Base-by-base conservation (phyloP, 1,140 invertebrate species). In the Cydia fagiglandana region DNA sequence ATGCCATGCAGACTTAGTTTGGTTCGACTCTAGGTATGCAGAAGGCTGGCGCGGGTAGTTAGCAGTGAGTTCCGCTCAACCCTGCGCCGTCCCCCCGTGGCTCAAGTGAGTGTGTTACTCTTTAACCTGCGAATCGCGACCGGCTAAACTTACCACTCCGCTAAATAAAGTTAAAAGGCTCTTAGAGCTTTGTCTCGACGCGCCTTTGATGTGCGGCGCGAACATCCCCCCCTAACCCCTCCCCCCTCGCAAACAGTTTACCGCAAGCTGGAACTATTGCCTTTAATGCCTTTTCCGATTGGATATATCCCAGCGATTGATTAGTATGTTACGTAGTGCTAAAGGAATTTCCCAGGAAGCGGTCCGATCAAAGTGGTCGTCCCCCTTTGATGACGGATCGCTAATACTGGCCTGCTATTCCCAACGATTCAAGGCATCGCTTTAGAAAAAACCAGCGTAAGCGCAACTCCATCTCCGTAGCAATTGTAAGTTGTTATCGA, bases 101-200 rank as follows among this genome's bases (percentile, higher is more conserved):
- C 86, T 86, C 91, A 91, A 91, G 89, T 87, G 88, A 91, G 91
- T 91, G 89, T 92, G 91, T 92, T 92, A 92, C 91, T 92, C 89
- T 92, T 92, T 92, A 92, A 92, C 91, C 91, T 92, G 91, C 87
- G 89, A 92, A 90, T 90, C 89, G 89, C 91, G 89, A 92, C 88
- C 89, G 89, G 89, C 91, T 92, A 92, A 92, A 91, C 91, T 92
- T 92, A 92, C 89, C 91, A 92, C 91, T 92, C 89, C 85, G 91
- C 91, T 92, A 92, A 92, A 92, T 92, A 92, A 92, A 92, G 90
- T 92, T 92, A 91, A 92, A 91, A 92, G 89, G 89, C 89, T 91
- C 89, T 88, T 92, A 80, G 80, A 86, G 89, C 89, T 91, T 92
- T 92, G 89, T 92, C 89, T 91, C 89, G 89, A 82, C 83, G 81